These are phyloP conservation scores for Acipenser oxyrinchus DNA, from an alignment of 2,797 vertebrate species.

Conservation along the genomic window DNA sequence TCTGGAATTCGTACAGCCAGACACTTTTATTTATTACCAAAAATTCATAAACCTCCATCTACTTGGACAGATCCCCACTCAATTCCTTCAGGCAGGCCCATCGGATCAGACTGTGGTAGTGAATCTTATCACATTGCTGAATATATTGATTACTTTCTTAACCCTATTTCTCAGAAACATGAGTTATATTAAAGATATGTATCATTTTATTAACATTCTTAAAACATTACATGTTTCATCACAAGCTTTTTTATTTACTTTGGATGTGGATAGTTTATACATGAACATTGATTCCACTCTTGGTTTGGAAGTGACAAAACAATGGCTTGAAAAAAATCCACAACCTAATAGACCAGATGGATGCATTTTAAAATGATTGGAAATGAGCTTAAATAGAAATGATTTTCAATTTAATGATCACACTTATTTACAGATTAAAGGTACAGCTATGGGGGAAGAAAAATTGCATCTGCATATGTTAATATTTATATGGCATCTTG, in stretches of 20 bases:
- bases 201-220: conserved; percentile 4
- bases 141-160: conserved; percentile 11
- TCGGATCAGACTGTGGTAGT: conserved; percentile 18
- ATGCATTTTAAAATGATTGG: background rate
- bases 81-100: conserved; percentile 6
- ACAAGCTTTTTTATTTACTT: background rate
- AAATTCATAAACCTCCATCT: conserved; percentile 16
- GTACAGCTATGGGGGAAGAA: conserved; percentile 13
- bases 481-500: conserved; percentile 19
- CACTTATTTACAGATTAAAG: conserved; percentile 15
- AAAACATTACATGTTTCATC: background rate
- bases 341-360: background rate
- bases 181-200: conserved; percentile 10
- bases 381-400: conserved; percentile 12
- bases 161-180: conserved; percentile 3
- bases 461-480: conserved; percentile 13
- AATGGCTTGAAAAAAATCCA: background rate
- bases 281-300: conserved; percentile 12
- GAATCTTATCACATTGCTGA: conserved; percentile 2
- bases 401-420: conserved; percentile 18
- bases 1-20: background rate
- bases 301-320: background rate
- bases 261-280: conserved; percentile 10
- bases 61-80: conserved; percentile 2
- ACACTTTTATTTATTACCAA: conserved; percentile 15